phyloP scores from a whole-genome alignment of 1,140 invertebrate species.

The Carcinoscorpius rotundicauda region DNA sequence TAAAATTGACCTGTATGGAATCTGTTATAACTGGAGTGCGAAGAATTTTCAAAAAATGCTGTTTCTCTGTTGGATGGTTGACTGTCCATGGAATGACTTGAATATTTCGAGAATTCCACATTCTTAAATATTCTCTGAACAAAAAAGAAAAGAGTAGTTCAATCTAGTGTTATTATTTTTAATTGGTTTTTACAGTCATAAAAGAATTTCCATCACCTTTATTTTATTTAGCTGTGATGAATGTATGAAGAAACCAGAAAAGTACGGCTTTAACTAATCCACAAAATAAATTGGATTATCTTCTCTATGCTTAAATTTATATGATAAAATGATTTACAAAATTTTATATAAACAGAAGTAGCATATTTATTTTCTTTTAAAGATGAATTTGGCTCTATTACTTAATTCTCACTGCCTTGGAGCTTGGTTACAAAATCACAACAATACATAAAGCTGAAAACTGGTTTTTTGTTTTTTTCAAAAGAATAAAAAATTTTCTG shows the following conservation, averaged over 20 bases:
- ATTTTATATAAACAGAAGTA: too few relatives aligned
- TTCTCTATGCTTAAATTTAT: too few relatives aligned
- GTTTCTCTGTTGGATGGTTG: constrained; percentile 22
- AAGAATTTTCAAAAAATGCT: constrained; percentile 15
- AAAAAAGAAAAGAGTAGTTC: constrained; percentile 4
- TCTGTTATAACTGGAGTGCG: constrained; percentile 21
- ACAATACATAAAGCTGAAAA: neutral
- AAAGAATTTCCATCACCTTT: too few relatives aligned
- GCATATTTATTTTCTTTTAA: too few relatives aligned
- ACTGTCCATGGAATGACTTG: constrained; percentile 22
- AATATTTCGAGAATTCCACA: constrained; percentile 14
- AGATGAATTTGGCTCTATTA: too few relatives aligned
- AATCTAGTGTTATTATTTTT: too few relatives aligned
- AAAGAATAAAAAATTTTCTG: constrained; percentile 4
- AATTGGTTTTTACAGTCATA: too few relatives aligned
- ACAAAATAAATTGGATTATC: too few relatives aligned
- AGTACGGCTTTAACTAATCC: too few relatives aligned
- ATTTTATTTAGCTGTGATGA: neutral
- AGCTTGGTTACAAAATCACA: too few relatives aligned
- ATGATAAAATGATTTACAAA: too few relatives aligned
- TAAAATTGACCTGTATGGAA: constrained; percentile 4
- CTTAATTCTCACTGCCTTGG: too few relatives aligned
- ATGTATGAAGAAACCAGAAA: neutral
- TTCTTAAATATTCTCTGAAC: constrained; percentile 20
- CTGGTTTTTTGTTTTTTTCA: neutral